Evolutionary conservation across 2,888 invertebrate genomes (phyloP).

Genomic region (Ditylenchus weischeri): DNA sequence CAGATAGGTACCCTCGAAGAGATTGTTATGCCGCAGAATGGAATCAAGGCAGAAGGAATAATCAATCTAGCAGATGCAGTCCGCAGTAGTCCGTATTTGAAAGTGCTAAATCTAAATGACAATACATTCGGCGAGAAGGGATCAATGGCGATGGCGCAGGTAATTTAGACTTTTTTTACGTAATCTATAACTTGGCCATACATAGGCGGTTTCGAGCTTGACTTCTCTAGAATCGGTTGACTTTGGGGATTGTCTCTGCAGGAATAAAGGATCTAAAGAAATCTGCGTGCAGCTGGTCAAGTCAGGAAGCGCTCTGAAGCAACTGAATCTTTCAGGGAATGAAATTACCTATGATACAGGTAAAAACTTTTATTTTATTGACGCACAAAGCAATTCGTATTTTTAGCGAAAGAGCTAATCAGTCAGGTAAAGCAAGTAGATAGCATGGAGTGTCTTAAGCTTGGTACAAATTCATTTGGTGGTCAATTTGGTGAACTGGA

Average conservation of each 20-base stretch:
- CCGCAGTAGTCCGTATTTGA: slow-evolving; percentile 63
- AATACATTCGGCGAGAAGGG: slow-evolving; percentile 80
- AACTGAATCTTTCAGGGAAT: slow-evolving; percentile 35
- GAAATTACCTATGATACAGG: slow-evolving; percentile 30
- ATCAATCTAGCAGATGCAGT: slow-evolving; percentile 68
- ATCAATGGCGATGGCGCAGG: slow-evolving; percentile 70
- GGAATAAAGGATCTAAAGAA: slow-evolving; percentile 38
- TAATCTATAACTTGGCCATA: not conserved
- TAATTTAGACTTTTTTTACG: not conserved
- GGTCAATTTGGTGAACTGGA: slow-evolving; percentile 26
- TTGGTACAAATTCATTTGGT: slow-evolving; percentile 42
- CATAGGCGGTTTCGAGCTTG: slow-evolving; percentile 68
- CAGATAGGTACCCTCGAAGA: slow-evolving; percentile 79
- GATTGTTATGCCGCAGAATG: slow-evolving; percentile 91
- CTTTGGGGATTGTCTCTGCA: slow-evolving; percentile 64
- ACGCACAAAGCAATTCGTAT: too few relatives aligned
- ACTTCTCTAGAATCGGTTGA: slow-evolving; percentile 65
- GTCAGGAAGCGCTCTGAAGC: slow-evolving; percentile 14
- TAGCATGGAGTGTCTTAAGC: slow-evolving; percentile 24
- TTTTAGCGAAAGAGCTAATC: slow-evolving; percentile 13
- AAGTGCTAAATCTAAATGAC: slow-evolving; percentile 83
- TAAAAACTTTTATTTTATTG: too few relatives aligned
- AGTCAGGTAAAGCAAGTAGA: slow-evolving; percentile 1
- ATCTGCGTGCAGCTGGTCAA: slow-evolving; percentile 11
- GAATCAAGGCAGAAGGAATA: slow-evolving; percentile 83